These are phyloP conservation scores for Hozukius guyotensis DNA, from an alignment of 2,797 vertebrate genomes.

Conservation along the genomic window DNA sequence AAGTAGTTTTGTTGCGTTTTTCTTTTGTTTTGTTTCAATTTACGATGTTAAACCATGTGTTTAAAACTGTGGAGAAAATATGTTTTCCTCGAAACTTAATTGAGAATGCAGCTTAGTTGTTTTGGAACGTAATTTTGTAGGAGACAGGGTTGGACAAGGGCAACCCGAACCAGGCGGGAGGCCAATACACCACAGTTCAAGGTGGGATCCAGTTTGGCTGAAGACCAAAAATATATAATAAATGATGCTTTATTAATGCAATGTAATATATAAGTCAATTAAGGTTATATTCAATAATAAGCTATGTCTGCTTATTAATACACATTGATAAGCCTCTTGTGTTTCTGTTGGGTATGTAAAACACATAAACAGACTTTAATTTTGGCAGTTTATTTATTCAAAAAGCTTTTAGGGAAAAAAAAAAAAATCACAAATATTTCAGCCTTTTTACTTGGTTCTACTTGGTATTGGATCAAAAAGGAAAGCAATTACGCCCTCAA, in stretches of 20 bases:
- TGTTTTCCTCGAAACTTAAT: background rate
- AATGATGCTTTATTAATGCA: background rate
- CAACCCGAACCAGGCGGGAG: background rate
- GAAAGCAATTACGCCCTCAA: slow-evolving; percentile 7
- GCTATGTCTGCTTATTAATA: background rate
- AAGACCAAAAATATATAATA: background rate
- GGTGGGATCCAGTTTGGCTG: background rate
- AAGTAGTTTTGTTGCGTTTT: background rate
- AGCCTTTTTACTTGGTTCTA: background rate
- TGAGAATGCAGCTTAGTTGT: background rate
- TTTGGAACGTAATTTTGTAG: background rate
- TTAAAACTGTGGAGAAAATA: background rate
- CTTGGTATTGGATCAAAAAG: background rate
- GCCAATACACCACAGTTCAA: background rate
- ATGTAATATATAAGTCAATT: background rate
- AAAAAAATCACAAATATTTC: background rate
- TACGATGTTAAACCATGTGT: background rate
- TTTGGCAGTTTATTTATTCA: background rate
- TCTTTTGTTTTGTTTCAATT: background rate
- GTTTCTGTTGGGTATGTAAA: background rate
- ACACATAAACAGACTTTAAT: background rate
- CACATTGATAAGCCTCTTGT: background rate
- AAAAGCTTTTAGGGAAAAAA: background rate
- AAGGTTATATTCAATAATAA: background rate
- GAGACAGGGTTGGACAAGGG: background rate